These are phyloP conservation scores for Euplagia quadripunctaria DNA, from an alignment of 2,888 invertebrate species.

Conservation along the genomic window DNA sequence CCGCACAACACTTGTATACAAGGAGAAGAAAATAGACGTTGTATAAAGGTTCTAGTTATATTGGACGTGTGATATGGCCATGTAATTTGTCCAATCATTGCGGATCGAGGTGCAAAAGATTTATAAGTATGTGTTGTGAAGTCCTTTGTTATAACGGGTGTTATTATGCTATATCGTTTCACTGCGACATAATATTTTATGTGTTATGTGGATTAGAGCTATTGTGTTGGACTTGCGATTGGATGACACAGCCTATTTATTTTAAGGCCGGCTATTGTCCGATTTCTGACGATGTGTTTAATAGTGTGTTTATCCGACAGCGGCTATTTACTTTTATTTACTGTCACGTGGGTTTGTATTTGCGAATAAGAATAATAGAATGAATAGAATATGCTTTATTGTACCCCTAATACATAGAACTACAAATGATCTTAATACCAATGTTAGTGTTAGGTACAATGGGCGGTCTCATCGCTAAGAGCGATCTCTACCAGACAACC, in stretches of 20 bases:
- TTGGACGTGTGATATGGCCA: constrained; percentile 42
- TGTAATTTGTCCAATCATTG: constrained; percentile 67
- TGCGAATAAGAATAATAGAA: too few species aligned
- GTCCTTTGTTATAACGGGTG: constrained; percentile 42
- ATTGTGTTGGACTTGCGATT: constrained; percentile 12
- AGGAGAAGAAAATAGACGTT: constrained; percentile 21
- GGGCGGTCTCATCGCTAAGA: too few species aligned
- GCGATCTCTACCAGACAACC: too few species aligned
- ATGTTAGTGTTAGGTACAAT: too few species aligned
- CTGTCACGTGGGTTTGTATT: neutral
- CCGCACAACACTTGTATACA: constrained; percentile 17
- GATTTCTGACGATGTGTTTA: neutral
- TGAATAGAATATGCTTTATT: too few species aligned
- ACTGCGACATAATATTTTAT: constrained; percentile 48
- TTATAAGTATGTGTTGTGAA: constrained; percentile 50
- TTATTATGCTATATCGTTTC: constrained; percentile 46
- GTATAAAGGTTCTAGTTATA: constrained; percentile 27
- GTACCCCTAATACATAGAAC: too few species aligned
- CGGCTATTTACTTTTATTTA: neutral
- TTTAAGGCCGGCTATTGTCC: neutral
- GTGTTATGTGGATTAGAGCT: constrained; percentile 27
- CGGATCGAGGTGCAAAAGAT: constrained; percentile 62
- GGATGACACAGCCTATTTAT: constrained; percentile 2
- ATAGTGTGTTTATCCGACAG: neutral
- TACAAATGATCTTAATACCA: too few species aligned